These are phyloP conservation scores for Artibeus jamaicensis DNA, from an alignment of 2,797 vertebrate genomes.

Conservation along the genomic window DNA sequence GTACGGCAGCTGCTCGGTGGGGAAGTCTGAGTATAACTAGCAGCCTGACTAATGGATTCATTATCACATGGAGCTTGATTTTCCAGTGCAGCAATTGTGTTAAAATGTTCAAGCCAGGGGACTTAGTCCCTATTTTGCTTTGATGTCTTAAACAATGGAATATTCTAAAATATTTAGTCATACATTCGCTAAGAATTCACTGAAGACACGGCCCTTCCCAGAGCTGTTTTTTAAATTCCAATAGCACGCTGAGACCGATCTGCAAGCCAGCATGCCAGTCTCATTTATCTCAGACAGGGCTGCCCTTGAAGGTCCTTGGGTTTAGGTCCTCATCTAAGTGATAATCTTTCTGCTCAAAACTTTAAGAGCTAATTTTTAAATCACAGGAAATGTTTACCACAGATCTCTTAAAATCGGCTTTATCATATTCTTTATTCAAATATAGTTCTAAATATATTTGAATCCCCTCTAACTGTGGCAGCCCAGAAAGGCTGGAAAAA, in stretches of 20 bases:
- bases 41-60: not conserved
- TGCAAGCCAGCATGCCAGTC: not conserved
- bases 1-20: not conserved
- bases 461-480: too few species aligned
- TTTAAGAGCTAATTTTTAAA: conserved; percentile 14
- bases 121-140: not conserved
- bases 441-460: conserved; percentile 19
- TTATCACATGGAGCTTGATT: not conserved
- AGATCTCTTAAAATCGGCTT: not conserved
- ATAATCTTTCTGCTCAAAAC: conserved; percentile 2
- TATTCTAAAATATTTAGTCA: not conserved
- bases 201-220: not conserved
- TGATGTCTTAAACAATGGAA: not conserved
- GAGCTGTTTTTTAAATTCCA: not conserved
- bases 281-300: not conserved
- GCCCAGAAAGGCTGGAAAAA: too few species aligned
- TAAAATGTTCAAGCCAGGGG: not conserved
- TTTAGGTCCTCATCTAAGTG: not conserved
- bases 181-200: not conserved
- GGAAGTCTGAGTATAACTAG: not conserved
- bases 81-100: not conserved
- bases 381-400: not conserved
- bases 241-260: not conserved
- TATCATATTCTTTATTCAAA: conserved; percentile 37
- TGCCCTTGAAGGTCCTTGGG: conserved; percentile 17